Percentiles rank a stretch among this genome's conserved stretches.
phyloP scores from a whole-genome alignment of 2,113 vertebrate genomes.

The Tupaia tana region DNA sequence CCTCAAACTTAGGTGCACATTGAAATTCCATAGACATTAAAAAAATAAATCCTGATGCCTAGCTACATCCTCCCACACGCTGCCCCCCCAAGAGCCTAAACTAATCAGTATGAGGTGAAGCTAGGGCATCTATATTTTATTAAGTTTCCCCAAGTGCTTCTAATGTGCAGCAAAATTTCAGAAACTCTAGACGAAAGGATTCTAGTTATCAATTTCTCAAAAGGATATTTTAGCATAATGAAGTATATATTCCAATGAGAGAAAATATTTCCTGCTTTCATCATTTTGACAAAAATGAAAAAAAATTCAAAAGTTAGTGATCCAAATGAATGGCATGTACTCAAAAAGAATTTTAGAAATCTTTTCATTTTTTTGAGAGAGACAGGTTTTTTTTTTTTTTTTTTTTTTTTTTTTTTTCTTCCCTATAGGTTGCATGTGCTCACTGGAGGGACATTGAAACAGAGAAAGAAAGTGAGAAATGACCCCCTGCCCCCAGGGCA shows the following conservation, averaged over 20 bases:
- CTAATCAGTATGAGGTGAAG: not conserved
- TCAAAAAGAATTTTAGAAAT: slow-evolving; percentile 53
- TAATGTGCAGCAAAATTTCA: not conserved
- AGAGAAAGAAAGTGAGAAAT: too few relatives aligned
- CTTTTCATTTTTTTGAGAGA: not conserved
- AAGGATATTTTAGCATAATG: slow-evolving; percentile 42
- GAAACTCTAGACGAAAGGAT: not conserved
- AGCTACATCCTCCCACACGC: not conserved
- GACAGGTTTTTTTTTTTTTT: too few relatives aligned
- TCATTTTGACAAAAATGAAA: slow-evolving; percentile 22
- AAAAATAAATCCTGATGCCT: not conserved
- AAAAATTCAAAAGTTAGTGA: not conserved
- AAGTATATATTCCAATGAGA: not conserved
- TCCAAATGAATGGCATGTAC: not conserved
- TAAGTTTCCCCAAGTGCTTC: not conserved
- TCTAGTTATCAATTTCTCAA: not conserved
- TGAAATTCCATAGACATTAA: not conserved
- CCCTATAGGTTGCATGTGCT: too few relatives aligned
- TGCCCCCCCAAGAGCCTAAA: not conserved
- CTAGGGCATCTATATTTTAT: not conserved
- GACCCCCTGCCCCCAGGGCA: too few relatives aligned
- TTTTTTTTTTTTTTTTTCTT: too few relatives aligned
- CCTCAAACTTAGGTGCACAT: not conserved
- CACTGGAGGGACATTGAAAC: too few relatives aligned
- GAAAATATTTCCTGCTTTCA: slow-evolving; percentile 35